Percentiles rank a stretch among this genome's conserved stretches.
Conservation (phyloP, 2,797 vertebrate genomes). For the Urocyon cinereoargenteus region DNA sequence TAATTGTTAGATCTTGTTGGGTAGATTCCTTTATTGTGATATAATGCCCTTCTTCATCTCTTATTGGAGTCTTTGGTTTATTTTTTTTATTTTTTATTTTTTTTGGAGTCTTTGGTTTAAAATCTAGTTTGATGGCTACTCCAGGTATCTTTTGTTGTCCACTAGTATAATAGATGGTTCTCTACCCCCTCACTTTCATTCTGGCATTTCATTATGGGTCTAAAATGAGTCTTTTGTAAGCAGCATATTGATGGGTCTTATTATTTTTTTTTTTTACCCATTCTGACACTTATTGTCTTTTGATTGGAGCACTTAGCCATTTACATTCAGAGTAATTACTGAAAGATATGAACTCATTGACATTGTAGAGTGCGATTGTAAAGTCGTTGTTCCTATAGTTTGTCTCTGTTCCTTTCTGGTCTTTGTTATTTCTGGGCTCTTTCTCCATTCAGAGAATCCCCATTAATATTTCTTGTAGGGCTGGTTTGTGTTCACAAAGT, state of each 20-base stretch:
- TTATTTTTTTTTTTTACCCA: rapidly evolving
- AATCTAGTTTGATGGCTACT: not conserved
- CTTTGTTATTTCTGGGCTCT: not conserved
- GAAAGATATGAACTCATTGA: not conserved
- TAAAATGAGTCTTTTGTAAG: not conserved
- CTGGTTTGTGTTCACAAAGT: not conserved
- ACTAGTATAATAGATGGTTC: not conserved
- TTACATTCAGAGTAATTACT: not conserved
- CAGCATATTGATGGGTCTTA: not conserved
- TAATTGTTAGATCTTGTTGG: no score
- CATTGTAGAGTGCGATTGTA: not conserved
- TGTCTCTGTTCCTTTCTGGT: not conserved
- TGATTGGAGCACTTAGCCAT: not conserved
- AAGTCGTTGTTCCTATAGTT: not conserved
- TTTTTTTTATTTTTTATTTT: no score
- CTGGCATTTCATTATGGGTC: not conserved
- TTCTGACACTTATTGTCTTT: not conserved
- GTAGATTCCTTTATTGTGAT: no score
- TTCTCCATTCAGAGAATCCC: not conserved
- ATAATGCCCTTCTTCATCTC: no score
- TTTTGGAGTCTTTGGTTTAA: not conserved
- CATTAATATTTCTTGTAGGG: not conserved
- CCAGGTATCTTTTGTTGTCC: not conserved
- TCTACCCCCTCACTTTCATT: not conserved
- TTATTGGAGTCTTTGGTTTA: no score